A percentile compares a stretch with the other conserved stretches of the same genome.
Evolutionary conservation across 2,888 invertebrate species (phyloP).

Genomic region (Microdon myrmicae): DNA sequence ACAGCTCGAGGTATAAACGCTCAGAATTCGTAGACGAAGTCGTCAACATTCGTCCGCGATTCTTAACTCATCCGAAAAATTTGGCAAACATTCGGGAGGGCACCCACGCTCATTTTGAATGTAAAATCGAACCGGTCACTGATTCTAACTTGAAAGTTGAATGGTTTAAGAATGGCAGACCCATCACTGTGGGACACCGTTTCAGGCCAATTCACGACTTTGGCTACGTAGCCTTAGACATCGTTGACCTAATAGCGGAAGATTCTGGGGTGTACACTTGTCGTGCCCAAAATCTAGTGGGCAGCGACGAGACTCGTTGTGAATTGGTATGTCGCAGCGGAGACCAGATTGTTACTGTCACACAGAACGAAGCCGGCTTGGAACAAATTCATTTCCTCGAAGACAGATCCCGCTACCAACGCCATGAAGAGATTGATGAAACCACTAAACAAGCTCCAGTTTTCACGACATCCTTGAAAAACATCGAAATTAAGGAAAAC

Average conservation of each 20-base stretch:
- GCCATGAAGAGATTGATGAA: constrained; percentile 82
- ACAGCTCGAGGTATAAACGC: constrained; percentile 84
- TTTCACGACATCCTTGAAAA: constrained; percentile 91
- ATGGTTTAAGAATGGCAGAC: constrained; percentile 95
- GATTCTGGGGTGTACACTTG: constrained; percentile 95
- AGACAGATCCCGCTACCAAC: constrained; percentile 81
- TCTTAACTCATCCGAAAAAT: constrained; percentile 88
- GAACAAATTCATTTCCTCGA: constrained; percentile 91
- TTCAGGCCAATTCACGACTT: constrained; percentile 98
- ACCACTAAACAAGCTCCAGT: constrained; percentile 90
- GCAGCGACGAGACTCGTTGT: constrained; percentile 86
- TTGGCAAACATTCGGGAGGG: constrained; percentile 87
- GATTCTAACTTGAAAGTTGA: constrained; percentile 96
- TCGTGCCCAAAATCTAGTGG: constrained; percentile 88
- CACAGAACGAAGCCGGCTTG: constrained; percentile 87
- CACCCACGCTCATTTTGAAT: constrained; percentile 96
- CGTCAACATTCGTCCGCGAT: constrained; percentile 83
- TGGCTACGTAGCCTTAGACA: constrained; percentile 97
- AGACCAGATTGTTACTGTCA: constrained; percentile 83
- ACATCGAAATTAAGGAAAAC: constrained; percentile 92
- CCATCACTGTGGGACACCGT: constrained; percentile 92
- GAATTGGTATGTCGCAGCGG: constrained; percentile 78
- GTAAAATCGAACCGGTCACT: constrained; percentile 95
- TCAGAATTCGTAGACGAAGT: constrained; percentile 84
- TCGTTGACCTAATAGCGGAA: constrained; percentile 94